A percentile compares a stretch with the other conserved stretches of the same genome.
Conservation (phyloP, 2,113 vertebrate genomes). For the Tupaia chinensis region DNA sequence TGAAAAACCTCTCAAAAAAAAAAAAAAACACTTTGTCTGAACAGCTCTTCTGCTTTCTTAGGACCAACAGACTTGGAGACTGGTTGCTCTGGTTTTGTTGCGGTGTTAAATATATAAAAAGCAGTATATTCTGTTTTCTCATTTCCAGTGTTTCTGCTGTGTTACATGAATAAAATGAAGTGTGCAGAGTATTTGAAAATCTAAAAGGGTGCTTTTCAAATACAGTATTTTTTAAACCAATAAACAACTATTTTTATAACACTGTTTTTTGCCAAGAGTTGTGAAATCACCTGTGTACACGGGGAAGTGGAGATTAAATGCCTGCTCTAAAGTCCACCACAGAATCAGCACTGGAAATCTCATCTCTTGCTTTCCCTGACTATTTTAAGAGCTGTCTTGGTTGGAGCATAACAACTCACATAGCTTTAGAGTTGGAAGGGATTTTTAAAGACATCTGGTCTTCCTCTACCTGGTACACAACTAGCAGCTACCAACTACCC, state of each 20-base stretch:
- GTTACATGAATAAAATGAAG: slow-evolving; percentile 39
- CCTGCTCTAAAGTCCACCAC: slow-evolving; percentile 35
- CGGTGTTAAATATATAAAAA: slow-evolving; percentile 42
- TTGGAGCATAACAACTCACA: slow-evolving; percentile 44
- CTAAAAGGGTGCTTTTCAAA: slow-evolving; percentile 60
- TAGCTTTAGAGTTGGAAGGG: slow-evolving; percentile 21
- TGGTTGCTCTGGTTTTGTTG: background rate
- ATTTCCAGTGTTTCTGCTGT: slow-evolving; percentile 53
- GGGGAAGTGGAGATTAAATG: slow-evolving; percentile 56
- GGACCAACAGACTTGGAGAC: background rate
- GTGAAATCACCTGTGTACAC: slow-evolving; percentile 74
- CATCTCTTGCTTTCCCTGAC: slow-evolving; percentile 48
- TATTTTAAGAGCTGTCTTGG: slow-evolving; percentile 66
- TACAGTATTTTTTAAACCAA: slow-evolving; percentile 56
- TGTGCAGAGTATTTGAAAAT: slow-evolving; percentile 61
- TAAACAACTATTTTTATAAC: slow-evolving; percentile 78
- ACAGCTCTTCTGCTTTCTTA: background rate
- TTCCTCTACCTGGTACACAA: background rate
- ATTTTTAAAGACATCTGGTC: slow-evolving; percentile 46
- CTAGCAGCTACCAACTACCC: background rate
- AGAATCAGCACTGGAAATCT: slow-evolving; percentile 63
- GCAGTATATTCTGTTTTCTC: slow-evolving; percentile 22
- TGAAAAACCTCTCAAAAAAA: too few species aligned
- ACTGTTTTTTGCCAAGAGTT: slow-evolving; percentile 75
- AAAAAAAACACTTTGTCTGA: background rate